Evolutionary conservation across 30 jellyfish, hydroid and myxozoan genomes (phyloP).

Genomic region (Catostylus mosaicus): DNA sequence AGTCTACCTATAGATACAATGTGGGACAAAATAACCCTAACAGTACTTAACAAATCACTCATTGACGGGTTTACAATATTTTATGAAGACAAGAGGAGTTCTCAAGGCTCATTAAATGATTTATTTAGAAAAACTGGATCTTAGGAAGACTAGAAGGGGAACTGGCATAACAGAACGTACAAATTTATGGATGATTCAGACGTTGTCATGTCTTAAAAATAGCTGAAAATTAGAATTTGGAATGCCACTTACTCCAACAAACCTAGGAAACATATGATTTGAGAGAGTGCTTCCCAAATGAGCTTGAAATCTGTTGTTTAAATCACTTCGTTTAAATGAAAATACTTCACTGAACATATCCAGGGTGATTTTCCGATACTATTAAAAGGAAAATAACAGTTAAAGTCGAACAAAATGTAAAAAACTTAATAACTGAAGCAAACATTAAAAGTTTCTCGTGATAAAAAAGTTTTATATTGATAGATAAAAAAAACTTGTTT

Average conservation of each 20-base stretch:
- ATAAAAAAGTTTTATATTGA: too few relatives aligned
- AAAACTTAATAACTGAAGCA: background rate
- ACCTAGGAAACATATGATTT: constrained; percentile 62
- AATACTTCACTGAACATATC: constrained; percentile 66
- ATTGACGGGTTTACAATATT: too few relatives aligned
- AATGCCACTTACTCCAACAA: constrained; percentile 51
- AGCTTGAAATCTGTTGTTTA: constrained; percentile 34
- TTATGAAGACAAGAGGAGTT: too few relatives aligned
- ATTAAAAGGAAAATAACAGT: background rate
- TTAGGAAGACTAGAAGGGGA: too few relatives aligned
- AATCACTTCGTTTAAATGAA: constrained; percentile 48
- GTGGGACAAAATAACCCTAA: too few relatives aligned
- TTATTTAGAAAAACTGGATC: too few relatives aligned
- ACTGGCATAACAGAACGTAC: too few relatives aligned
- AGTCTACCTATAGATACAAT: too few relatives aligned
- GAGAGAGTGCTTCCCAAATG: constrained; percentile 50
- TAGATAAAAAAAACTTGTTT: too few relatives aligned
- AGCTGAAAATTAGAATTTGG: background rate
- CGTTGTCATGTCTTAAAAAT: background rate
- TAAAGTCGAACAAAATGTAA: background rate
- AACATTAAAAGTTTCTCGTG: background rate
- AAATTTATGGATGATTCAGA: too few relatives aligned
- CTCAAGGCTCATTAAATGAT: too few relatives aligned
- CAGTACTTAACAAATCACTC: too few relatives aligned
- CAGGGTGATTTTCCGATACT: constrained; percentile 72